Evolutionary conservation across 2,888 invertebrate species (phyloP), one percentile per base, ranked within the genome.

Genomic region (Andrena dorsata): DNA sequence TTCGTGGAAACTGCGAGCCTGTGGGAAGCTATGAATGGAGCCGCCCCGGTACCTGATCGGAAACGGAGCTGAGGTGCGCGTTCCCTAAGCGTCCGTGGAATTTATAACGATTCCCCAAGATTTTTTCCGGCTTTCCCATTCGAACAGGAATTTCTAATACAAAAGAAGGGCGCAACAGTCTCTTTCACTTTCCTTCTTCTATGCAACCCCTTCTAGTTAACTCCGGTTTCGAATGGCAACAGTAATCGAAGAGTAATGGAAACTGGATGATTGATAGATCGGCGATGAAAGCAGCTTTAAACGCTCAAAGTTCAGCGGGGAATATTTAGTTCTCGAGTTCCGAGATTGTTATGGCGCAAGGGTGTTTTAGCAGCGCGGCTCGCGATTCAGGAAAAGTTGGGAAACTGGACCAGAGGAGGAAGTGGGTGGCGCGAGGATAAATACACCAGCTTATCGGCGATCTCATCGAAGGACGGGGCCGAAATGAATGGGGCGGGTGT

Each of bases 391-490:
- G 81, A 82, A 83, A 81, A 80, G 60, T 73, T 75, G n/a, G 16
- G 47, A 35, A 69, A 23, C 58, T 60, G 77, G 75, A 64, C 64
- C 68, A 60, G 76, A 74, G 66, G 73, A 76, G 89, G 87, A 88
- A 85, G 84, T 82, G 84, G 88, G 88, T 87, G 88, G 88, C 85
- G 83, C 84, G 85, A 85, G 87, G 86, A 87, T 89, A 90, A 90
- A 91, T 91, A 82, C 88, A 58, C 84, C 72, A 68, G 77, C 74
- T 90, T 91, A 92, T 92, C 92, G 87, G 76, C 80, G 88, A 92
- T 92, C 92, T 90, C 81, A 82, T 87, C 83, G 85, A 58, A 58
- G 41, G 66, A 75, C 82, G 77, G 78, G 80, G 56, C 60, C 68
- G 73, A 80, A 83, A 87, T 89, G 90, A 90, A 91, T 89, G 88